Conservation (phyloP, 2,888 invertebrate species). For the Ornithoptera alexandrae region DNA sequence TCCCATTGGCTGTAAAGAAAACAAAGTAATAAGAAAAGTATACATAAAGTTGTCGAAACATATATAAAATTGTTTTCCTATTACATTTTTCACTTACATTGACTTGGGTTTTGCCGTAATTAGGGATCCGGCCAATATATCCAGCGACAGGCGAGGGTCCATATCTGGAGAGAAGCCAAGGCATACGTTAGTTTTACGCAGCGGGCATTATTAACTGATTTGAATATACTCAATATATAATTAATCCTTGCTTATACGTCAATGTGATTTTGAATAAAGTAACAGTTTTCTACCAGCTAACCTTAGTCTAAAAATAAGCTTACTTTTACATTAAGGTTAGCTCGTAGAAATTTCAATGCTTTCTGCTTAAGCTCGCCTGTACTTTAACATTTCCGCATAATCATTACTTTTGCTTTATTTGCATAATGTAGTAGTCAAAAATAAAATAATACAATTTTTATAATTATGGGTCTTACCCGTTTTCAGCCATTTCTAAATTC, state of each 20-base stretch:
- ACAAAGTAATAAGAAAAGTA: not conserved
- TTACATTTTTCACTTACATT: conserved; percentile 58
- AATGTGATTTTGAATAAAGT: not conserved
- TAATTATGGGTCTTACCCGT: conserved; percentile 56
- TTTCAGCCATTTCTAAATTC: conserved; percentile 58
- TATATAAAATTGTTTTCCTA: not conserved
- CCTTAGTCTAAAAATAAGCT: no score
- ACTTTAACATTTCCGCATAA: no score
- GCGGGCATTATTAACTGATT: conserved; percentile 43
- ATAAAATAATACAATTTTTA: not conserved
- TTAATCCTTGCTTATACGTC: conserved; percentile 1
- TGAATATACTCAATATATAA: conserved; percentile 35
- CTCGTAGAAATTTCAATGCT: no score
- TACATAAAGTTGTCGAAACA: not conserved
- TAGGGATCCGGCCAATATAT: conserved; percentile 74
- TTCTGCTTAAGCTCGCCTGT: no score
- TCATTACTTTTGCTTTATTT: no score
- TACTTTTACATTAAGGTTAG: no score
- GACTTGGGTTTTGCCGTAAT: conserved; percentile 72
- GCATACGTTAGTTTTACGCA: conserved; percentile 65
- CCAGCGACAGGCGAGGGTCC: conserved; percentile 60
- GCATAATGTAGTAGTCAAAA: no score
- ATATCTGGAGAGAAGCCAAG: conserved; percentile 73
- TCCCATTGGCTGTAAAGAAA: conserved; percentile 69
- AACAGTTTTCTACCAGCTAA: no score